Base-by-base conservation (phyloP, 1,140 invertebrate species). In the Macrobrachium rosenbergii region DNA sequence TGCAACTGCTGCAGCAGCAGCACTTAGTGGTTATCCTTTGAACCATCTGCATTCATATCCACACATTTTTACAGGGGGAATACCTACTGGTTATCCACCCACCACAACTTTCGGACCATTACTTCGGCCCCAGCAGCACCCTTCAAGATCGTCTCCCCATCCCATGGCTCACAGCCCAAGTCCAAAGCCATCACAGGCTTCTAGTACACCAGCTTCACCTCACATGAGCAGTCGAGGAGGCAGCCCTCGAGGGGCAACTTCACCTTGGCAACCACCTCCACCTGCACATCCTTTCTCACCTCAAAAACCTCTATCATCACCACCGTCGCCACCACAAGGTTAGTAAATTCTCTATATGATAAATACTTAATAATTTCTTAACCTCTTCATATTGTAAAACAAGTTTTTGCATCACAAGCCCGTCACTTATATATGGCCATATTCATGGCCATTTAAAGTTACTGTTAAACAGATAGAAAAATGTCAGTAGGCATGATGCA, bases 241-340 rank as follows among this genome's bases (percentile, higher is more conserved):
- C 79, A 87, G 85, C 43, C 85, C 85, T 23, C 52, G 79, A 19
- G 85, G 85, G n/a, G 69, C 78, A 43, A 59, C 85, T 12, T 87
- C 85, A 11, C 85, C 85, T 12, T 87, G 85, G 85, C 85, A 87
- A 37, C 85, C 67, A 23, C 78, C 78, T 60, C 85, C 85, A 79
- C 52, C 83, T 69, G 60, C 67, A 67, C 83, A 86, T 52, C 64
- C 86, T 21, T 72, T 67, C 28, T 87, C 86, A 64, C 86, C 86
- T 63, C 86, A 87, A 12, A 82, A 72, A 58, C 63, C 86, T 63
- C 60, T 79, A 28, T 43, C 73, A 28, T 88, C 86, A 28, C 86
- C 86, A 64, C 80, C 86, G 69, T 81, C 86, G 58, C 86, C 86
- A 69, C 86, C 86, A 83, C 86, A 88, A 88, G 86, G 86, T 88